Conservation (phyloP, 2,113 vertebrate species). For the Pelvicachromis taeniatus region DNA sequence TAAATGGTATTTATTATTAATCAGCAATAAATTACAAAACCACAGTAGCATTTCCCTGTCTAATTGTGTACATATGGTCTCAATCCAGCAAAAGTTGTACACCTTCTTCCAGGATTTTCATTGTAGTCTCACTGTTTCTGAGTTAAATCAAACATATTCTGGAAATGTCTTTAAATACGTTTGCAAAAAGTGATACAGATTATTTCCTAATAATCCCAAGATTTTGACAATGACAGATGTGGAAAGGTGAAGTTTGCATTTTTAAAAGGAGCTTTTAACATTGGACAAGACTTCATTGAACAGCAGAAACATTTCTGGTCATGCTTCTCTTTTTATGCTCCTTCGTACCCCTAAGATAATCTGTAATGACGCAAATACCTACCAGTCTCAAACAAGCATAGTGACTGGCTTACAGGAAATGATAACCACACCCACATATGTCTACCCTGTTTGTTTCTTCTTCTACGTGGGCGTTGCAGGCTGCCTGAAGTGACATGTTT, state of each 20-base stretch:
- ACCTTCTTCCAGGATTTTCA: no score
- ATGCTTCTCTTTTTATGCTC: no score
- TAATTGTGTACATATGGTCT: no score
- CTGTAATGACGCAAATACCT: background rate
- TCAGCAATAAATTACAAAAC: no score
- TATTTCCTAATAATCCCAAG: background rate
- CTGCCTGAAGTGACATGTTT: background rate
- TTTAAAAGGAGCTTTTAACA: background rate
- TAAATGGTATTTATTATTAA: no score
- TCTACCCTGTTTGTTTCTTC: background rate
- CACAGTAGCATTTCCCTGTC: no score
- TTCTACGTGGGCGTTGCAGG: background rate
- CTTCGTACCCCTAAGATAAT: background rate
- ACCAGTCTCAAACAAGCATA: background rate
- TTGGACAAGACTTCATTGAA: background rate
- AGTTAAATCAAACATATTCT: background rate
- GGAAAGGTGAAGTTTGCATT: background rate
- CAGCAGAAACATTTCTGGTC: no score
- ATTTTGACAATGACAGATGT: background rate
- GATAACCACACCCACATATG: background rate
- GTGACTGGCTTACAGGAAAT: background rate
- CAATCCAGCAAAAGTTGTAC: no score
- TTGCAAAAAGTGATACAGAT: background rate
- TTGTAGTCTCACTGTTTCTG: no score
- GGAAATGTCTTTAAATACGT: background rate